Evolutionary conservation across 2,797 vertebrate genomes (phyloP), one percentile per base, ranked within the genome.

Genomic region (Delichon dasypus): DNA sequence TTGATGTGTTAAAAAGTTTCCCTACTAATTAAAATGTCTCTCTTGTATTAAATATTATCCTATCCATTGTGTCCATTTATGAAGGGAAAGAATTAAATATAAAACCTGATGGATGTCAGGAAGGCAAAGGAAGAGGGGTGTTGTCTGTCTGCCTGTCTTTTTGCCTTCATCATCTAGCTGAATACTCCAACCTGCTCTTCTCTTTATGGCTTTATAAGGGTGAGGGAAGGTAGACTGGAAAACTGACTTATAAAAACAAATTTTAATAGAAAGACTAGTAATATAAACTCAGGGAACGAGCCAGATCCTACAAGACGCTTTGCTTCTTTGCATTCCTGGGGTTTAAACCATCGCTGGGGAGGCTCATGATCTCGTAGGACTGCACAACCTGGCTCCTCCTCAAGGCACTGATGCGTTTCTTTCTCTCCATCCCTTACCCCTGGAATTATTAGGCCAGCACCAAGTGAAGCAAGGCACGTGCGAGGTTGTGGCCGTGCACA

Each of bases 391-490:
- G 13, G 1, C 29, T 54, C 67, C 36, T 75, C 11, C 40, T 38
- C 34, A 23, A 6, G 5, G 10, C 22, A 4, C 47, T 60, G 32
- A 34, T 22, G 45, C n/a, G 54, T 86, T 68, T 72, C 90, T 84
- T 77, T 30, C 67, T 84, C 64, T 77, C 75, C 45, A 44, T 26
- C 7, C 5, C 50, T 58, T 44, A 2, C 22, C 75, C 86, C 34
- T 62, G 55, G 87, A 21, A 14, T 67, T 61, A 20, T 55, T 81
- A 99, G 99, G 98, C 65, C 98, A 98, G 74, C 97, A 98, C 74
- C 98, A 98, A 68, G 98, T 99, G 90, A 98, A 98, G 96, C 98
- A 99, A 47, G 99, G 99, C 44, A 99, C 98, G 1, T 99, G 99
- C 58, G 99, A 99, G 93, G 99, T 99, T 48, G 98, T 99, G 13